phyloP scores from a whole-genome alignment of 64 coral and sea anemone genomes.

The Montipora cactus region DNA sequence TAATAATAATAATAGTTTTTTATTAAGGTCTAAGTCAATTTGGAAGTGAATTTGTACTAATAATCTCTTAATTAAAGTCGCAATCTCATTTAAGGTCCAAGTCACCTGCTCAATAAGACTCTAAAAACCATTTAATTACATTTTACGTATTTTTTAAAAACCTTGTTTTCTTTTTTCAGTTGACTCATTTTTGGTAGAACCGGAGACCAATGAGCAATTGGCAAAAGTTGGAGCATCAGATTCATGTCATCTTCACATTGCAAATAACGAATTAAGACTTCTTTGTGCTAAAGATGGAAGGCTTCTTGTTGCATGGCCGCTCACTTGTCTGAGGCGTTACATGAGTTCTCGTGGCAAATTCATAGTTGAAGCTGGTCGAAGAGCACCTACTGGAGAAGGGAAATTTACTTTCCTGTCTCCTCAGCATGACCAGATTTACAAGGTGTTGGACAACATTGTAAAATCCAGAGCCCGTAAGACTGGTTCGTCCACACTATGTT shows the following conservation, averaged over 20 bases:
- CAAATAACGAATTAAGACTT: conserved; percentile 90
- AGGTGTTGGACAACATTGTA: conserved; percentile 85
- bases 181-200: conserved; percentile 90
- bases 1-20: too few species aligned
- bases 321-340: conserved; percentile 92
- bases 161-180: conserved; percentile 59
- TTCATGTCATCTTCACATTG: conserved; percentile 80
- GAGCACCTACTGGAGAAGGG: conserved; percentile 93
- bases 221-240: conserved; percentile 74
- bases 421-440: conserved; percentile 94
- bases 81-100: too few species aligned
- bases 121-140: neutral
- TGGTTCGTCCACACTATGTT: neutral
- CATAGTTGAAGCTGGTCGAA: conserved; percentile 89
- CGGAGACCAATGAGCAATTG: conserved; percentile 64
- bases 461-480: conserved; percentile 78
- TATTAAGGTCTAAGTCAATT: too few species aligned
- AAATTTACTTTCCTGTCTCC: conserved; percentile 86
- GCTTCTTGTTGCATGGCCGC: conserved; percentile 89
- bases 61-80: too few species aligned
- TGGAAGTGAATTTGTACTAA: too few species aligned
- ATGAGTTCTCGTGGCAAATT: conserved; percentile 93
- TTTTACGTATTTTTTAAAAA: neutral
- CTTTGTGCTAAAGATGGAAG: conserved; percentile 81
- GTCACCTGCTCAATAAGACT: too few species aligned